These are phyloP conservation scores for Crotalus helleri DNA, from an alignment of 2,113 vertebrate species.

Conservation along the genomic window DNA sequence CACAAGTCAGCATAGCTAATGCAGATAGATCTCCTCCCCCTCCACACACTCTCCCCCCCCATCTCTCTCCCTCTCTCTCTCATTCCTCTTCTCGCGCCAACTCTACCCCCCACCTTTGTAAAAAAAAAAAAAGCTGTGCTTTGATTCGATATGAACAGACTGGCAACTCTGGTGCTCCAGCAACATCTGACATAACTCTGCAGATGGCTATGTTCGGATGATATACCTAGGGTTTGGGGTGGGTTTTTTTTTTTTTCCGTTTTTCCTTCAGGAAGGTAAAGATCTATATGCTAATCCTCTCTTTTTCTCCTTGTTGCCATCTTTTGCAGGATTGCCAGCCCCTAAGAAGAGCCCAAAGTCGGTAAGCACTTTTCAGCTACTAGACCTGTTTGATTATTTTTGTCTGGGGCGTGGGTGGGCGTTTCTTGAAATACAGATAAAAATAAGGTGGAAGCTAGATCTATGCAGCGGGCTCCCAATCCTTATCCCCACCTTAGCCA, in stretches of 20 bases:
- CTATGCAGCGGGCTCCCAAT: slow-evolving; percentile 7
- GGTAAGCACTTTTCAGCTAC: slow-evolving; percentile 82
- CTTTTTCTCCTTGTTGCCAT: slow-evolving; percentile 77
- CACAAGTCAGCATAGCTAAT: slow-evolving; percentile 84
- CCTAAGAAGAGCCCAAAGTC: slow-evolving; percentile 99
- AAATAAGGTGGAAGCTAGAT: not conserved
- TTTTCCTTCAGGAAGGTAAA: slow-evolving; percentile 68
- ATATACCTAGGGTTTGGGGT: slow-evolving; percentile 65
- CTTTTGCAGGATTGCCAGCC: slow-evolving; percentile 89
- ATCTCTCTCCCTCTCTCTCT: not conserved
- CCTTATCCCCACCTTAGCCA: not conserved
- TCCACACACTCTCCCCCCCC: slow-evolving; percentile 26
- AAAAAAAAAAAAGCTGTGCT: slow-evolving; percentile 46
- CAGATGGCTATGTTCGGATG: slow-evolving; percentile 75
- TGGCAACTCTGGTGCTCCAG: slow-evolving; percentile 70
- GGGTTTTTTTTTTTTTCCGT: slow-evolving; percentile 67
- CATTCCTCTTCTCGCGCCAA: slow-evolving; percentile 33
- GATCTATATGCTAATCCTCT: slow-evolving; percentile 71
- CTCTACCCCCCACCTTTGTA: slow-evolving; percentile 38
- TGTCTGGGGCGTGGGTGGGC: slow-evolving; percentile 19
- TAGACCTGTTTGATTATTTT: slow-evolving; percentile 58
- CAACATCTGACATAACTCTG: slow-evolving; percentile 77
- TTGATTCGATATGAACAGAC: slow-evolving; percentile 78
- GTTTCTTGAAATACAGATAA: not conserved
- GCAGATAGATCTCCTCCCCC: slow-evolving; percentile 63